phyloP scores from a whole-genome alignment of 2,797 vertebrate species.

The Pipistrellus nathusii region DNA sequence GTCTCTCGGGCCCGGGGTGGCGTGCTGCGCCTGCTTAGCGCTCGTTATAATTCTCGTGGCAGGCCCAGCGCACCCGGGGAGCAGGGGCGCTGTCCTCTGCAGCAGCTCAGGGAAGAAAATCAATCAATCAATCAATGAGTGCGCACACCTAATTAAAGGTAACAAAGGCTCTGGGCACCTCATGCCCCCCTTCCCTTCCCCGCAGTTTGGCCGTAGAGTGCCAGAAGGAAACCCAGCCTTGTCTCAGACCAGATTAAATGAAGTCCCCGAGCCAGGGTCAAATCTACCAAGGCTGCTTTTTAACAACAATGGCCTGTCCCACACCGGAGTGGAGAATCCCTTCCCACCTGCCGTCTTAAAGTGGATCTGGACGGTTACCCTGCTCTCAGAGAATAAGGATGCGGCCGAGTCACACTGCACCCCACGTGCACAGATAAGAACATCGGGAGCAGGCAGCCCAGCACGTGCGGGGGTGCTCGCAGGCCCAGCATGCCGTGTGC shows the following conservation, averaged over 20 bases:
- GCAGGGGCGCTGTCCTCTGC: constrained; percentile 66
- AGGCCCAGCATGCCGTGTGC: not conserved
- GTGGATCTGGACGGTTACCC: not conserved
- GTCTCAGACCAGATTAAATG: not conserved
- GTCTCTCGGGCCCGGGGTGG: constrained; percentile 37
- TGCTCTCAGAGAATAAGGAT: not conserved
- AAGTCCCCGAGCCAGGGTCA: constrained; percentile 29
- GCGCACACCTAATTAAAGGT: constrained; percentile 83
- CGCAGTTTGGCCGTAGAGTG: not conserved
- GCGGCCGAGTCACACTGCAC: not conserved
- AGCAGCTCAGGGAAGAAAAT: constrained; percentile 79
- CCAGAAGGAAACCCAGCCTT: not conserved
- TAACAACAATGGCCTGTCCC: not conserved
- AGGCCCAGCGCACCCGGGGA: constrained; percentile 52
- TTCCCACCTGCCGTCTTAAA: not conserved
- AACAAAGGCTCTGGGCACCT: constrained; percentile 69
- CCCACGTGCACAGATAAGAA: accelerated
- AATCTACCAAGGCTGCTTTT: not conserved
- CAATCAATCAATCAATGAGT: constrained; percentile 82
- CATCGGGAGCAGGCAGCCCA: not conserved
- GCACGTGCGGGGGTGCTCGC: not conserved
- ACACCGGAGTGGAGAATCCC: too few species aligned
- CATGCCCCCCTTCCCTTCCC: not conserved
- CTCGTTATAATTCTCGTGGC: constrained; percentile 83
- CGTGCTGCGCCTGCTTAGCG: constrained; percentile 36